Conservation (phyloP, 2,113 vertebrate species). For the Rhinoptilus africanus region DNA sequence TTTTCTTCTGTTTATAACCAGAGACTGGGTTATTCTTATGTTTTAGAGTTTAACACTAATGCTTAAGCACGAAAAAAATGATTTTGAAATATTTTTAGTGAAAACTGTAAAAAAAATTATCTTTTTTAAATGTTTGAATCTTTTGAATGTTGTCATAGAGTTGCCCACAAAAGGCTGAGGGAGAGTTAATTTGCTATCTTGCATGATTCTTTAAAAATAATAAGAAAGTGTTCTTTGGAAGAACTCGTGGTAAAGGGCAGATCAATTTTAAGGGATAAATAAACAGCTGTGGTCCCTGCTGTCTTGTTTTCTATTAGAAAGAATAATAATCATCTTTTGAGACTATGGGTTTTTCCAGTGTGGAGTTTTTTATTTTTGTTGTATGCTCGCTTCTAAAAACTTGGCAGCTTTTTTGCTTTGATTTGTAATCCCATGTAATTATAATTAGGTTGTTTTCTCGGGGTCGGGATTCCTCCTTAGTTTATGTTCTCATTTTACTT, state of each 20-base stretch:
- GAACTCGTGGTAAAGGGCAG: slow-evolving; percentile 38
- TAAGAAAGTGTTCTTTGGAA: slow-evolving; percentile 21
- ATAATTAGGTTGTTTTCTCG: neutral
- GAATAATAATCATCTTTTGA: slow-evolving; percentile 17
- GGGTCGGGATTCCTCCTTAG: neutral
- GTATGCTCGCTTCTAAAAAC: neutral
- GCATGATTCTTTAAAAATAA: slow-evolving; percentile 33
- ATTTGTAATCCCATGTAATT: slow-evolving; percentile 19
- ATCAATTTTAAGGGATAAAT: slow-evolving; percentile 64
- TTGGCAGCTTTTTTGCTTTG: neutral
- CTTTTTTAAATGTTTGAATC: neutral
- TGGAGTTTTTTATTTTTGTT: slow-evolving; percentile 13
- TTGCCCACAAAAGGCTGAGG: neutral
- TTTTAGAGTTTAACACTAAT: neutral
- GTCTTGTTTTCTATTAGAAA: slow-evolving; percentile 55
- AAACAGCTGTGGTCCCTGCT: slow-evolving; percentile 56
- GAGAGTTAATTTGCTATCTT: neutral
- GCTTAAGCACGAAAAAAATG: neutral
- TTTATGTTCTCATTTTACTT: neutral
- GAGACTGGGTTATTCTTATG: neutral
- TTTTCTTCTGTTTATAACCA: neutral
- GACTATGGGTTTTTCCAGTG: neutral
- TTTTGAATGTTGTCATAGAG: slow-evolving; percentile 6
- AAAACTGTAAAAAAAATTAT: neutral
- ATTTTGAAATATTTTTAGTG: neutral